Evolutionary conservation across 2,888 invertebrate species (phyloP).

Genomic region (Apodemia hepburni): DNA sequence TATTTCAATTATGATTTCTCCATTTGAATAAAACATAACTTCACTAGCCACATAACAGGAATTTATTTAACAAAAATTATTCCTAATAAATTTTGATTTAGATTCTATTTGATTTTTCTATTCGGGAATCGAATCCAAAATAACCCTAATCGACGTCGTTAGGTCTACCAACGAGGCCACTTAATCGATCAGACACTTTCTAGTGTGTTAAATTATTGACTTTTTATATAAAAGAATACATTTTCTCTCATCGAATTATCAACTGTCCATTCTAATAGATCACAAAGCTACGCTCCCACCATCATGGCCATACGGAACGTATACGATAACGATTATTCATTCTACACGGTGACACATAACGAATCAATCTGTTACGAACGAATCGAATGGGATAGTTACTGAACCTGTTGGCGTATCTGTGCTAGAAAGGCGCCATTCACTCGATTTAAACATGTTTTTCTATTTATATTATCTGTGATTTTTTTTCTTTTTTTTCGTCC

Average conservation of each 20-base stretch:
- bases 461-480: background rate
- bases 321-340: constrained; percentile 66
- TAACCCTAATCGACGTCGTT: no score
- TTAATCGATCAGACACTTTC: no score
- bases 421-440: constrained; percentile 16
- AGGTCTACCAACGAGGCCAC: no score
- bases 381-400: constrained; percentile 42
- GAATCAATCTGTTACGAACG: constrained; percentile 67
- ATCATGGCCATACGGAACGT: constrained; percentile 33
- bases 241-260: constrained; percentile 7
- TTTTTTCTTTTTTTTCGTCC: background rate
- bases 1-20: no score
- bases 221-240: background rate
- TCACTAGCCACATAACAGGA: no score
- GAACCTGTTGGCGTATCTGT: constrained; percentile 20
- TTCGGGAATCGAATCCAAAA: no score
- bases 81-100: no score
- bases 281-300: constrained; percentile 36
- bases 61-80: no score
- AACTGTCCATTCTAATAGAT: constrained; percentile 23
- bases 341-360: constrained; percentile 73
- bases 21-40: no score
- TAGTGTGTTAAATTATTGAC: no score
- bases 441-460: background rate
- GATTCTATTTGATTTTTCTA: no score